These are phyloP conservation scores for Odocoileus hemionus DNA, from an alignment of 2,113 vertebrate species.

Conservation along the genomic window DNA sequence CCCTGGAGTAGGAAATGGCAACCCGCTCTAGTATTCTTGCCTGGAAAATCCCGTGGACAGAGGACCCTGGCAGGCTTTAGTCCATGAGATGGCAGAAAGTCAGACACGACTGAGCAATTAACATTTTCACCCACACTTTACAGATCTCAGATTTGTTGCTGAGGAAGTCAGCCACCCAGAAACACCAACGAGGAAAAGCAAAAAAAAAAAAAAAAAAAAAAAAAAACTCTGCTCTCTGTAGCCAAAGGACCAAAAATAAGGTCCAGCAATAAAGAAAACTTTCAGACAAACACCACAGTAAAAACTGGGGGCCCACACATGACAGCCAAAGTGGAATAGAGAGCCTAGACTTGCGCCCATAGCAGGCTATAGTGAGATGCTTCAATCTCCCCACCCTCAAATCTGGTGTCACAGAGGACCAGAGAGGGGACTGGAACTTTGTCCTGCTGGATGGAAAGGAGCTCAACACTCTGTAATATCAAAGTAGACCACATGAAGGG, in stretches of 20 bases:
- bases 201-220: no score
- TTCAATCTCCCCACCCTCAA: background rate
- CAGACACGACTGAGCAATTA: background rate
- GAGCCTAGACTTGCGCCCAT: background rate
- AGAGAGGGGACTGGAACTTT: background rate
- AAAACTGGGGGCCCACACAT: rapidly evolving
- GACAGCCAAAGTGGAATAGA: background rate
- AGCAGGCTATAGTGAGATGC: background rate
- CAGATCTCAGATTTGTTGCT: background rate
- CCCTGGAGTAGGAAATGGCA: background rate
- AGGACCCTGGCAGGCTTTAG: background rate
- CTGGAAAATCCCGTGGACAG: background rate
- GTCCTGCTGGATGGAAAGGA: background rate
- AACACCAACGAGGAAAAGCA: background rate
- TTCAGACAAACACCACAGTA: background rate
- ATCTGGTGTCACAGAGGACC: background rate
- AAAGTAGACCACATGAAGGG: background rate
- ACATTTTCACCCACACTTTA: background rate
- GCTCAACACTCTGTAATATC: background rate
- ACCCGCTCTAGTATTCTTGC: background rate
- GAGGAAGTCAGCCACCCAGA: background rate
- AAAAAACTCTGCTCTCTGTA: background rate
- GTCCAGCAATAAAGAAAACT: background rate
- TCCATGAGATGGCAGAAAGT: background rate
- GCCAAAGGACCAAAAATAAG: background rate